Evolutionary conservation across 2,888 invertebrate species (phyloP).

Genomic region (Erebia palarica): DNA sequence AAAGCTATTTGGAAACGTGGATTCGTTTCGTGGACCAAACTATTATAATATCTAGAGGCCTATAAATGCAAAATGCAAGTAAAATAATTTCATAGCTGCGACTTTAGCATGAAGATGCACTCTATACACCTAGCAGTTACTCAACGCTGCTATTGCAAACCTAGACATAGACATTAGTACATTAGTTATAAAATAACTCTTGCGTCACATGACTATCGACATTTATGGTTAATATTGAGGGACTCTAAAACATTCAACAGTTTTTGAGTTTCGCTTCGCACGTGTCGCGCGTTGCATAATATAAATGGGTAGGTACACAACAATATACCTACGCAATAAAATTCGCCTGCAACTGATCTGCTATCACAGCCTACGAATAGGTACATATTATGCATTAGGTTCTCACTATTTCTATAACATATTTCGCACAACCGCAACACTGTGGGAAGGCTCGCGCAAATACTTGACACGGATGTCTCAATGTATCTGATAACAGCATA

Average conservation of each 20-base stretch:
- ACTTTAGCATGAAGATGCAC: constrained; percentile 50
- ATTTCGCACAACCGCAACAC: constrained; percentile 33
- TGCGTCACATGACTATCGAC: constrained; percentile 72
- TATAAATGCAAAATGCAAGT: neutral
- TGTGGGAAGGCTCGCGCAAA: constrained; percentile 42
- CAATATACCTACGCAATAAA: constrained; percentile 6
- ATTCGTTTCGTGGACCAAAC: neutral
- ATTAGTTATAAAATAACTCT: constrained; percentile 69
- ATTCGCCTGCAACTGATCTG: constrained; percentile 10
- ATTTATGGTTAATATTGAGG: constrained; percentile 60
- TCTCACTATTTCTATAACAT: constrained; percentile 39
- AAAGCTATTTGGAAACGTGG: neutral
- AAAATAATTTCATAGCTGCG: neutral
- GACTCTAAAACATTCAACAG: constrained; percentile 34
- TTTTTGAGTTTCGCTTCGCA: constrained; percentile 27
- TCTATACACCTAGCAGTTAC: constrained; percentile 57
- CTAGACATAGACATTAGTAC: constrained; percentile 67
- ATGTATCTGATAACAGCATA: constrained; percentile 32
- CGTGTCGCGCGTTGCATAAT: constrained; percentile 28
- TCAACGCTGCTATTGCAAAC: constrained; percentile 56
- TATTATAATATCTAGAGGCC: neutral
- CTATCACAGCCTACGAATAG: constrained; percentile 22
- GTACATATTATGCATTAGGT: constrained; percentile 29
- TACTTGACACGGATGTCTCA: constrained; percentile 37
- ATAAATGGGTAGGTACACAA: constrained; percentile 21